A percentile compares a stretch with the other conserved stretches of the same genome.
These are phyloP conservation scores for Meda fulgida DNA, from an alignment of 2,797 vertebrate genomes.

Conservation along the genomic window DNA sequence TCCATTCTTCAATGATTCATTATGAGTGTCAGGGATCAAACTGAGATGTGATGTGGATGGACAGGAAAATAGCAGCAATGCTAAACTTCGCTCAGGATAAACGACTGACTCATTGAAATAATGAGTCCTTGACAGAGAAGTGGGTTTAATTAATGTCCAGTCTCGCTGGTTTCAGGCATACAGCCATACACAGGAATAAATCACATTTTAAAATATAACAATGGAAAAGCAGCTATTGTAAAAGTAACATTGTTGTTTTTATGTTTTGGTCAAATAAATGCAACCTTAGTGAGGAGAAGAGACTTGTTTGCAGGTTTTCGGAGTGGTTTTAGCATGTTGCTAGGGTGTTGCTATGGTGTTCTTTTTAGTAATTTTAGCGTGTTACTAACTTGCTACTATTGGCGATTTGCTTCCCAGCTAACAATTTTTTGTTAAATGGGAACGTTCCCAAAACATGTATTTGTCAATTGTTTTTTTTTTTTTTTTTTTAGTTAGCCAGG, in stretches of 20 bases:
- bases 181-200: neutral
- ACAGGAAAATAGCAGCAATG: neutral
- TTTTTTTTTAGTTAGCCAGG: too few relatives aligned
- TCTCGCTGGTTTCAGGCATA: neutral
- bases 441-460: too few relatives aligned
- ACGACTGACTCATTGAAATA: neutral
- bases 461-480: too few relatives aligned
- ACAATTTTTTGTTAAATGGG: neutral
- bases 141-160: neutral
- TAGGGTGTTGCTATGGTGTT: neutral
- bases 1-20: neutral
- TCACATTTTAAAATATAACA: neutral
- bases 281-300: neutral
- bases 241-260: neutral
- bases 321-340: too few relatives aligned
- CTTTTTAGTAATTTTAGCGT: neutral
- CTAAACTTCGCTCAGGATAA: neutral
- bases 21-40: neutral
- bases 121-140: constrained; percentile 13
- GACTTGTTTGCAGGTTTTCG: neutral
- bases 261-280: neutral
- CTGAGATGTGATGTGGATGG: neutral
- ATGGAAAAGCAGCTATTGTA: neutral
- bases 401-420: neutral
- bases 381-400: neutral